phyloP scores from a whole-genome alignment of 1,140 invertebrate species.

The Bombus turneri region DNA sequence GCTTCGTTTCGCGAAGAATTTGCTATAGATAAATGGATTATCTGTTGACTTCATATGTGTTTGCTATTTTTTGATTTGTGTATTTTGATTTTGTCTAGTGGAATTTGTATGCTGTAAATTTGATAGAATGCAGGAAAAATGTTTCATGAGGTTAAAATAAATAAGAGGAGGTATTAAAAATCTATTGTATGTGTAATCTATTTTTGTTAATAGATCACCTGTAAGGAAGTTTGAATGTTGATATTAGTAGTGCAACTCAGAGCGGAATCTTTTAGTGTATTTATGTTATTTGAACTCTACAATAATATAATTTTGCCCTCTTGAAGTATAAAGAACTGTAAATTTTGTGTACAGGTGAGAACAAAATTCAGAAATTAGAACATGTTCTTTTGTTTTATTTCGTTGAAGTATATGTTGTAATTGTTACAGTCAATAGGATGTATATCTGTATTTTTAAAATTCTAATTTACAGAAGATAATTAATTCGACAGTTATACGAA shows the following conservation, averaged over 20 bases:
- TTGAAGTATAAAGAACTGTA: neutral
- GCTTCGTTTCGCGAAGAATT: neutral
- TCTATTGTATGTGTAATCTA: neutral
- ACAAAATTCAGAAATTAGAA: neutral
- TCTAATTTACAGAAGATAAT: too few species aligned
- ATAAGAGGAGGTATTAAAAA: neutral
- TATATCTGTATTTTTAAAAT: too few species aligned
- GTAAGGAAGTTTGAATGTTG: neutral
- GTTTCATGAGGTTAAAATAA: neutral
- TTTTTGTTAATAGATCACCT: neutral
- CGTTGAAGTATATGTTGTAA: neutral
- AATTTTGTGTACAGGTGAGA: neutral
- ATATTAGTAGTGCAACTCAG: neutral
- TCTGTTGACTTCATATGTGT: neutral
- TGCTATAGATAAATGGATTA: neutral
- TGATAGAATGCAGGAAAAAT: neutral
- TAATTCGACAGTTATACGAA: too few species aligned
- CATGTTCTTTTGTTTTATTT: neutral
- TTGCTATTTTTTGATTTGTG: neutral
- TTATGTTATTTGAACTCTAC: neutral
- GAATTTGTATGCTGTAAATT: neutral
- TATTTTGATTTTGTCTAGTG: neutral
- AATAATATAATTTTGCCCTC: neutral
- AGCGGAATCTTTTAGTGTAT: neutral
- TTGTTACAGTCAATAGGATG: too few species aligned